These are phyloP conservation scores for Melanerpes aurifrons DNA, from an alignment of 2,113 vertebrate species.

Conservation along the genomic window DNA sequence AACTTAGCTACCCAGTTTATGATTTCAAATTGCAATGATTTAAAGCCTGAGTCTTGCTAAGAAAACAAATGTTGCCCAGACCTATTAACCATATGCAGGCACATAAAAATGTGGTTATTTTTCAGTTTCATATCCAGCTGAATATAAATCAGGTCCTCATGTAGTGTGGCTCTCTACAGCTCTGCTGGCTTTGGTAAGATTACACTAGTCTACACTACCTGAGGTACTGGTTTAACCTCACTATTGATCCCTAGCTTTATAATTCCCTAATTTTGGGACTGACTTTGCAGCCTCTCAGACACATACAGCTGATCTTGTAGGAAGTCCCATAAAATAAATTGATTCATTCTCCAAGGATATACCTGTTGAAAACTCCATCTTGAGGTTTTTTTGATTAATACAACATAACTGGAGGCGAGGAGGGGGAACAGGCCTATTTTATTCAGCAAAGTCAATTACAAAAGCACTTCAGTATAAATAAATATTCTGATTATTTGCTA, in stretches of 20 bases:
- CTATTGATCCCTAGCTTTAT: not conserved
- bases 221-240: not conserved
- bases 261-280: not conserved
- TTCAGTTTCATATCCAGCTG: conserved; percentile 5
- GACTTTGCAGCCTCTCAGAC: not conserved
- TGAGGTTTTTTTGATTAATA: not conserved
- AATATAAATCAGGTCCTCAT: conserved; percentile 9
- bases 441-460: not conserved
- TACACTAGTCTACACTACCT: not conserved
- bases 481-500: not conserved
- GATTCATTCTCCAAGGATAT: not conserved
- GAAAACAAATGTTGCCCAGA: conserved; percentile 16
- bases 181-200: not conserved
- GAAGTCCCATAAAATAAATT: not conserved
- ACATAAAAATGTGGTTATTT: not conserved
- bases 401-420: not conserved
- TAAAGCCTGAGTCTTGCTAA: conserved; percentile 22
- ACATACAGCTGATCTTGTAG: not conserved
- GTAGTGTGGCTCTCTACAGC: not conserved
- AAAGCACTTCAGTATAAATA: not conserved
- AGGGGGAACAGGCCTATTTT: not conserved
- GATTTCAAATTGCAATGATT: not conserved
- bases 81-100: not conserved
- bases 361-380: not conserved
- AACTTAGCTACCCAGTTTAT: not conserved